phyloP scores from a whole-genome alignment of 2,113 vertebrate genomes.

The Varanus komodoensis region DNA sequence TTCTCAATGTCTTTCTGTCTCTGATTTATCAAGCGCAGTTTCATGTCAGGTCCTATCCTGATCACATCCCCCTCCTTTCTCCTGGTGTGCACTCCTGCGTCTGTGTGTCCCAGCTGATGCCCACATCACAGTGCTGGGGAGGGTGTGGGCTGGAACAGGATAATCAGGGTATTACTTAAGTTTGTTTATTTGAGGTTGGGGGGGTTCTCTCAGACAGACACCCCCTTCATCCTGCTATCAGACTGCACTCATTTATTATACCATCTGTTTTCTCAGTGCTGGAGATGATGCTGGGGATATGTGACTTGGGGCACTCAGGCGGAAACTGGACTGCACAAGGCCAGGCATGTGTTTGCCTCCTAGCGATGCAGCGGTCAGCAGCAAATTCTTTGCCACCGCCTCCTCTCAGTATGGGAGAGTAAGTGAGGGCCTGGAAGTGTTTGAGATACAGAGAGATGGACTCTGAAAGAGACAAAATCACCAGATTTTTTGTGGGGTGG shows the following conservation, averaged over 20 bases:
- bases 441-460: conserved; percentile 61
- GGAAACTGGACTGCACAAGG: conserved; percentile 75
- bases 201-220: conserved; percentile 51
- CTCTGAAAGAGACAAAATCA: conserved; percentile 13
- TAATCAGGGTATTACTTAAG: background rate
- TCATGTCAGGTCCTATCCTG: background rate
- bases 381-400: conserved; percentile 70
- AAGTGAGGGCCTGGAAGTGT: conserved; percentile 62
- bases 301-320: conserved; percentile 74
- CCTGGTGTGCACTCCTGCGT: background rate
- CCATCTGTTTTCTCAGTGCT: conserved; percentile 77
- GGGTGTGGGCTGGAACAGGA: background rate
- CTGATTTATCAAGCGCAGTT: background rate
- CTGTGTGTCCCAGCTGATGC: conserved; percentile 38
- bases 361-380: conserved; percentile 75
- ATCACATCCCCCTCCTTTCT: conserved; percentile 13
- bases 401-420: conserved; percentile 67
- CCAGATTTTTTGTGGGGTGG: background rate
- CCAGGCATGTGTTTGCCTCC: conserved; percentile 74
- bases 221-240: conserved; percentile 63
- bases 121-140: background rate
- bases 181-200: conserved; percentile 8
- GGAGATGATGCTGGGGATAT: conserved; percentile 72
- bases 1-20: background rate
- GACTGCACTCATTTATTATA: conserved; percentile 63